Evolutionary conservation across 2,888 invertebrate species (phyloP), one percentile per base, ranked within the genome.

Genomic region (Tyria jacobaeae): DNA sequence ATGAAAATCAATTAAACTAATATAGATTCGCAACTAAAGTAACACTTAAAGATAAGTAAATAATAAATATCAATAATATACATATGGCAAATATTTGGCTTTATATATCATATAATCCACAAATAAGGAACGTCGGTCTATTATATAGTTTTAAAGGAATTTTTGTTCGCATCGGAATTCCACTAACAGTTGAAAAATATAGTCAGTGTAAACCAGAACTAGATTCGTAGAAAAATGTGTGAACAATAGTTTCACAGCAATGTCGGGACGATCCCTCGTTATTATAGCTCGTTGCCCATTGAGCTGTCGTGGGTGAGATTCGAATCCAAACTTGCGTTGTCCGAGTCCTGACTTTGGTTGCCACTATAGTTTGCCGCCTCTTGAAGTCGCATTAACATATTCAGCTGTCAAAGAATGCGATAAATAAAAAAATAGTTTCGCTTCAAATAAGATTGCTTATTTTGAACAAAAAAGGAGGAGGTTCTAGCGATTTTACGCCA

Each of bases 331-430:
- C 97, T 97, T 72, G 97, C 97, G 80, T 97, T 97, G 89, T 98
- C 98, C 0, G 97, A 97, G 91, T 98, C 98, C 83, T 97, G 98
- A 86, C 97, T 97, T 92, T 97, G 98, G 78, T 97, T 97, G 82
- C 97, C 97, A 78, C 97, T 97, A 92, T 97, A 98, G 91, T 97
- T 98, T 53, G 99, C 98, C 31, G 98, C 99, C 93, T 99, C 99
- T 94, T 99, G 99, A 55, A 99, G 95, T 74, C 98, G 95, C 98
- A 98, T 98, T 84, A 99, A 91, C 99, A 99, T 99, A 84, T 98
- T 99, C 71, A 98, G 94, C 97, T 97, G 89, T 14, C 94, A 65
- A 35, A 52, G 61, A 58, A 54, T 34, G 15, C 44, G 94, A 75
- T n/a, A 9, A 35, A 54, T 27, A 15, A n/a, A n/a, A n/a, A n/a